Evolutionary conservation across 2,888 invertebrate genomes (phyloP), one percentile per base, ranked within the genome.

Genomic region (Mycalesis mineus): DNA sequence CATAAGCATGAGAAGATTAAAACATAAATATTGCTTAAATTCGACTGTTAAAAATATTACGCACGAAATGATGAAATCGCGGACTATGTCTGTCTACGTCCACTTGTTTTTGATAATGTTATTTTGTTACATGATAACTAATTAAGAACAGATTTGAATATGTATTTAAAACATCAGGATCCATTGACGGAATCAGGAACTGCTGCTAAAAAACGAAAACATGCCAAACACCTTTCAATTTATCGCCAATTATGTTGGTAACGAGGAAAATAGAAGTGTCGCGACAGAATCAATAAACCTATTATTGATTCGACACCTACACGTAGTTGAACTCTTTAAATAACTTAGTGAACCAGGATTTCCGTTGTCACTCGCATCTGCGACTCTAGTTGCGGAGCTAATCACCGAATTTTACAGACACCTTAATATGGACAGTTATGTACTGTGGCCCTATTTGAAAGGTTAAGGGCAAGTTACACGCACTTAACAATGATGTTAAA

Each of bases 261-360:
- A 42, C 22, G 8, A 47, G 47, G 52, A 52, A 52, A 52, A 42
- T 41, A 15, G 3, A n/a, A 42, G 9, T 17, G 11, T 15, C 33
- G n/a, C 13, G 4, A 33, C 42, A n/a, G 41, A 41, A 51, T 31
- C 22, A 22, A 22, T 22, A 22, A 22, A 41, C 33, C n/a, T 50
- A 22, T 58, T 49, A 56, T 49, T 48, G 50, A 55, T 54, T 64
- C 56, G 41, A 61, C 62, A 57, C 63, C 62, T 58, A 61, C 57
- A 49, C 48, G 22, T 53, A 63, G 57, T 57, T 68, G 66, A 69
- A 67, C 65, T 64, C 51, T 51, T 63, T 54, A 61, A 68, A 63
- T 63, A 63, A 61, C 57, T 58, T 61, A 72, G 65, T 78, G 75
- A 76, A 84, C 82, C 85, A 85, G 85, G 84, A 86, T 84, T 81